Conservation (phyloP, 2,797 vertebrate genomes). For the Xerus rutilus region DNA sequence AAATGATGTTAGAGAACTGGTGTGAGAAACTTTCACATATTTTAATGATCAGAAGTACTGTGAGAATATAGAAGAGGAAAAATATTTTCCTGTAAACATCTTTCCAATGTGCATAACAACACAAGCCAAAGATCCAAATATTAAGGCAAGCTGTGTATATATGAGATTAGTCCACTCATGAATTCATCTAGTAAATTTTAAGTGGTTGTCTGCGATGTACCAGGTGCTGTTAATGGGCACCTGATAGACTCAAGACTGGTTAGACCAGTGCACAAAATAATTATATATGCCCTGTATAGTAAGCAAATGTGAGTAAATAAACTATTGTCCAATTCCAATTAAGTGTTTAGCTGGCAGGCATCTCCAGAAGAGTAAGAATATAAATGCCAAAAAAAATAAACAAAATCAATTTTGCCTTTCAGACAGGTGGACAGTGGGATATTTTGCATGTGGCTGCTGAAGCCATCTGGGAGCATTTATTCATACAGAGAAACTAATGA, state of each 20-base stretch:
- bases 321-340: conserved; percentile 72
- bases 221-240: not conserved
- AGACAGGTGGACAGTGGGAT: conserved; percentile 36
- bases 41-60: not conserved
- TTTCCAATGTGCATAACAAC: not conserved
- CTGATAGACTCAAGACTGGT: not conserved
- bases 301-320: conserved; percentile 79
- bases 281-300: conserved; percentile 30
- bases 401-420: conserved; percentile 59
- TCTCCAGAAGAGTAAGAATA: conserved; percentile 35
- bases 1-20: not conserved
- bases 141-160: not conserved
- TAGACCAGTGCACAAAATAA: conserved; percentile 68
- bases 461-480: conserved; percentile 76
- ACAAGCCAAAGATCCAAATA: conserved; percentile 20
- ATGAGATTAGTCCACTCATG: not conserved
- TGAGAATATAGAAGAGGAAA: not conserved
- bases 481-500: conserved; percentile 73
- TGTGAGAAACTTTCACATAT: not conserved
- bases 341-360: conserved; percentile 57
- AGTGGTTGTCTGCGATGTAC: not conserved
- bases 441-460: conserved; percentile 72
- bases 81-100: not conserved
- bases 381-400: conserved; percentile 60
- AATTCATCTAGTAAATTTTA: conserved; percentile 40